Evolutionary conservation across 2,797 vertebrate genomes (phyloP).

Genomic region (Pteropus rufus): DNA sequence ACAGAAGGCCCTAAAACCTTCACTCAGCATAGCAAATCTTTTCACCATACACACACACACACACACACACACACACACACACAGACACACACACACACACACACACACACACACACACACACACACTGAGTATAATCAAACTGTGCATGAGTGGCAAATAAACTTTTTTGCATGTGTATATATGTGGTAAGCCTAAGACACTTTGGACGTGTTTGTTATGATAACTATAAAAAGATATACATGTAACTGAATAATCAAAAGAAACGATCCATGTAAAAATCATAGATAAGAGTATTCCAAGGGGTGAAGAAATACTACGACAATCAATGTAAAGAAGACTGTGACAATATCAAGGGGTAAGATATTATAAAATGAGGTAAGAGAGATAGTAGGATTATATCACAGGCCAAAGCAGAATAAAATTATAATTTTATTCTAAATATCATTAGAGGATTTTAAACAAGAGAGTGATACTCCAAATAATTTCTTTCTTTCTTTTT

Average conservation of each 20-base stretch:
- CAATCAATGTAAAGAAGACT: not conserved
- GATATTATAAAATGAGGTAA: not conserved
- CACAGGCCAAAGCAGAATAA: not conserved
- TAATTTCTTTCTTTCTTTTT: not conserved
- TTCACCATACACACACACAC: too few relatives aligned
- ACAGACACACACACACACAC: too few relatives aligned
- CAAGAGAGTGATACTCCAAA: not conserved
- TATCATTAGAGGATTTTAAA: not conserved
- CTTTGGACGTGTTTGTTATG: not conserved
- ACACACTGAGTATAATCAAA: not conserved
- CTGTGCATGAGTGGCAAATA: not conserved
- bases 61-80: not conserved
- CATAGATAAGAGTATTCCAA: not conserved
- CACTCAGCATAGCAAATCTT: accelerated
- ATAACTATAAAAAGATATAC: not conserved
- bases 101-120: not conserved
- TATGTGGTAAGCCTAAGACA: not conserved
- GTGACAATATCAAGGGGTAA: not conserved
- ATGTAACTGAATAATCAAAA: not conserved
- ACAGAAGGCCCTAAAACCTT: not conserved
- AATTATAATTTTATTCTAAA: not conserved
- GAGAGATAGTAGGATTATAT: not conserved
- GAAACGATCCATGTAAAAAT: not conserved
- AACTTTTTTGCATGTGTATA: not conserved
- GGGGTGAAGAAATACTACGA: not conserved